Base-by-base conservation (phyloP, 2,797 vertebrate species). In the Lepilemur ruficaudatus region DNA sequence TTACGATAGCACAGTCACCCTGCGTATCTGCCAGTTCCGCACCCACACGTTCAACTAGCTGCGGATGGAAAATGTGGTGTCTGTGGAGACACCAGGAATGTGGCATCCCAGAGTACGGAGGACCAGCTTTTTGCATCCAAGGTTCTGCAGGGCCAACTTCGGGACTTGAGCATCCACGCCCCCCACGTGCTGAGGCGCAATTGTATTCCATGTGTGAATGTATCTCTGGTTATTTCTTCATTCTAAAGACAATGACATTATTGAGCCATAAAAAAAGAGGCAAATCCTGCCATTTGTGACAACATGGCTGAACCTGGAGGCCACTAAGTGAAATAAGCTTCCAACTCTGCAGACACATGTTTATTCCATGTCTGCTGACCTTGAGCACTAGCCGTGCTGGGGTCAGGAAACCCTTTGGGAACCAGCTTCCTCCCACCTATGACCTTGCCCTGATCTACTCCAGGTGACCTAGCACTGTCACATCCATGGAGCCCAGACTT, bases 181-280 rank as follows among this genome's bases (percentile, higher is more conserved):
- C 65, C 18, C 4, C 18, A 0, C 18, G n/a, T 11, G 35, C n/a
- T 18, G 20, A 38, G 18, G 65, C 4, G 1, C 35, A 9, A 11
- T 20, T 35, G 10, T 10, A 41, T 81, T 38, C 41, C n/a, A 15
- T 35, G 11, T 48, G 30, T 46, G 30, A 48, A 10, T 15, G 7
- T 35, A n/a, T 41, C 22, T 41, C 73, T 41, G 35, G 69, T 59
- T 52, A 13, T 30, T n/a, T 18, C 25, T 73, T 4, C 2, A 25
- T 20, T 35, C 13, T 46, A 87, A 73, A 61, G n/a, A 75, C 22
- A n/a, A 25, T 63, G 32, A 38, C 10, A 32, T 61, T 61, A 61
- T 61, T 61, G 30, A 61, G 25, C 28, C 28, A 32, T 32, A 55
- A 57, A 57, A 57, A 59, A 59, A 59, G 57, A 59, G 57, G 57